Percentiles rank a stretch among this genome's conserved stretches.
Conservation (phyloP, 1,140 invertebrate genomes). For the Apis dorsata region DNA sequence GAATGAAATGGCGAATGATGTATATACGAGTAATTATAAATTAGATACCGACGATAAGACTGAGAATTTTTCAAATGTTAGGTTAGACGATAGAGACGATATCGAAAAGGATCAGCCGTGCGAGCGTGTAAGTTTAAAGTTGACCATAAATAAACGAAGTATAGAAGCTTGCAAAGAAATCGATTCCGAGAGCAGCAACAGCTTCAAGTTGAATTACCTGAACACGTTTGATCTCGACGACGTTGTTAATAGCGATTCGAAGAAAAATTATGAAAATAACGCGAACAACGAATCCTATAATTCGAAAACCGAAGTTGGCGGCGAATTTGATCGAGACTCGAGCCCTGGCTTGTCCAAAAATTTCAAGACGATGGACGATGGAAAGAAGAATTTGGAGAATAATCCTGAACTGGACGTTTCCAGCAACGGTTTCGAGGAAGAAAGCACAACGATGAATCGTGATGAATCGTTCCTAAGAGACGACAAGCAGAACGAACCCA, state of each 20-base stretch:
- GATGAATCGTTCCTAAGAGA: neutral
- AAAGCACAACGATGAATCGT: neutral
- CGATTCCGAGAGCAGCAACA: neutral
- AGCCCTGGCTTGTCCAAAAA: no score
- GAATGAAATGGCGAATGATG: neutral
- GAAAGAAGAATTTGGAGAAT: neutral
- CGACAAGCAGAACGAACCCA: neutral
- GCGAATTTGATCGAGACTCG: neutral
- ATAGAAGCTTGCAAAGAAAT: neutral
- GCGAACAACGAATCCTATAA: neutral
- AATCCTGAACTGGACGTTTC: neutral
- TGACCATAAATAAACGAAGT: slow-evolving; percentile 13
- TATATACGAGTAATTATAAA: neutral
- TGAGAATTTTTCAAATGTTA: neutral
- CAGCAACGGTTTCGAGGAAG: neutral
- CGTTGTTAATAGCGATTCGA: neutral
- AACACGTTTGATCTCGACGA: neutral
- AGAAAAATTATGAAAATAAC: neutral
- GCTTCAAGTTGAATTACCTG: neutral
- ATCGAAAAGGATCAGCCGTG: neutral
- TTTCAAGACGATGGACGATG: neutral
- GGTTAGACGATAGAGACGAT: neutral
- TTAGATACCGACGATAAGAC: neutral
- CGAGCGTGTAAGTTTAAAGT: slow-evolving; percentile 17
- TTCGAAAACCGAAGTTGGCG: neutral